Conservation (phyloP, 2,113 vertebrate genomes). For the Paedocypris sp. region DNA sequence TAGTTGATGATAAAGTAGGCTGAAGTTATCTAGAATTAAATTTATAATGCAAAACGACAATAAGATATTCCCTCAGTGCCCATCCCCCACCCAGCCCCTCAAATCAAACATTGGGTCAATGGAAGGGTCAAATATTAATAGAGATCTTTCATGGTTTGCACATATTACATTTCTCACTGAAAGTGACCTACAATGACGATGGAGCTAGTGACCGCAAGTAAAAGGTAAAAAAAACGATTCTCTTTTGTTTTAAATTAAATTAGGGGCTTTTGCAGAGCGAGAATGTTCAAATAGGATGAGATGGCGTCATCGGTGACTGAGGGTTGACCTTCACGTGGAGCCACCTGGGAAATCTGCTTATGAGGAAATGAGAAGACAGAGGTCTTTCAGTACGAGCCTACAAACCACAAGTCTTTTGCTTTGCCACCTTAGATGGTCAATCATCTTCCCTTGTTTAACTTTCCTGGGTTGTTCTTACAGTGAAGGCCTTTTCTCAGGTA, state of each 20-base stretch:
- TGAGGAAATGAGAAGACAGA: background rate
- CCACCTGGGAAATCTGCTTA: slow-evolving; percentile 17
- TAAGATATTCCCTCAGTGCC: slow-evolving; percentile 20
- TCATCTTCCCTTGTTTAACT: background rate
- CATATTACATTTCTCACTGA: slow-evolving; percentile 23
- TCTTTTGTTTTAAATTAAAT: slow-evolving; percentile 37
- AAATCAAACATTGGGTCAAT: slow-evolving; percentile 13
- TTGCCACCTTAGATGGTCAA: background rate
- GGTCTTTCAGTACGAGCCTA: background rate
- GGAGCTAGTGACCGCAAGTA: slow-evolving; percentile 19
- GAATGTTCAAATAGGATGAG: slow-evolving; percentile 27
- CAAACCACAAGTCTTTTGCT: background rate
- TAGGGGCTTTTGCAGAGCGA: slow-evolving; percentile 15
- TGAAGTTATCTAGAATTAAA: slow-evolving; percentile 40
- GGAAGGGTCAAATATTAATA: slow-evolving; percentile 36
- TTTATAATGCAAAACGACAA: slow-evolving; percentile 34
- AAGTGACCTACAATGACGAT: slow-evolving; percentile 21
- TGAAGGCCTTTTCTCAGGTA: background rate
- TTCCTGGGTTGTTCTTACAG: background rate
- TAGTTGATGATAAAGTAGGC: slow-evolving; percentile 34
- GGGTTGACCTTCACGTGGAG: slow-evolving; percentile 28
- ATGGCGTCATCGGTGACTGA: background rate
- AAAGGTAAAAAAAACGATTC: slow-evolving; percentile 12
- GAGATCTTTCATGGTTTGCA: slow-evolving; percentile 8
- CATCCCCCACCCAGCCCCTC: background rate